phyloP scores from a whole-genome alignment of 2,797 vertebrate genomes.

The Aplochiton taeniatus region DNA sequence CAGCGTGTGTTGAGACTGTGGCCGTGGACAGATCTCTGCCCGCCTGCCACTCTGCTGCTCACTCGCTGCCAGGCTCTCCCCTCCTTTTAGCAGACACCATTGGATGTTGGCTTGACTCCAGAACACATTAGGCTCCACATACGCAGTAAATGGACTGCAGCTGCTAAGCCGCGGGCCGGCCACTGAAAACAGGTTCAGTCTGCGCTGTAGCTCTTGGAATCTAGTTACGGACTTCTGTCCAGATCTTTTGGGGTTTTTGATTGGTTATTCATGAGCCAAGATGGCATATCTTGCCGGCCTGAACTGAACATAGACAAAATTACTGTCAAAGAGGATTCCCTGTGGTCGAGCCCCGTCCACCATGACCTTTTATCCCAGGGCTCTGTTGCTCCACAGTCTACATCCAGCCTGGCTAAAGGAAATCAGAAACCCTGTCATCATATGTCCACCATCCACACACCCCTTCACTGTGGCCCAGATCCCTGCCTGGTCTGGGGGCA shows the following conservation, averaged over 20 bases:
- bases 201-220: background rate
- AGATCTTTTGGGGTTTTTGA: constrained; percentile 12
- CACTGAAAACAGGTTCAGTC: constrained; percentile 1
- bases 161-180: background rate
- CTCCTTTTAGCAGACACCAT: background rate
- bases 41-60: background rate
- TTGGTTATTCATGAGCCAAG: background rate
- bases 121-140: background rate
- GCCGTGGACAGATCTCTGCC: constrained; percentile 9
- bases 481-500: constrained; percentile 1
- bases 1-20: background rate
- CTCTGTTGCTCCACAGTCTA: constrained; percentile 17
- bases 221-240: constrained; percentile 14
- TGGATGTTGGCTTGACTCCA: background rate
- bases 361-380: no score
- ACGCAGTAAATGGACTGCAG: constrained; percentile 5
- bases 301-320: no score
- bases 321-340: no score
- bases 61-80: constrained; percentile 1
- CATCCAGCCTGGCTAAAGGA: constrained; percentile 20
- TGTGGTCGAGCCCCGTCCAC: no score
- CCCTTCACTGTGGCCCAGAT: background rate
- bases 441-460: background rate
- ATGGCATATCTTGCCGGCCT: background rate
- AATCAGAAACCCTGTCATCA: constrained; percentile 11